Percentiles rank a stretch among this genome's conserved stretches.
These are phyloP conservation scores for Solenopsis fugax DNA, from an alignment of 1,140 invertebrate species.

Conservation along the genomic window DNA sequence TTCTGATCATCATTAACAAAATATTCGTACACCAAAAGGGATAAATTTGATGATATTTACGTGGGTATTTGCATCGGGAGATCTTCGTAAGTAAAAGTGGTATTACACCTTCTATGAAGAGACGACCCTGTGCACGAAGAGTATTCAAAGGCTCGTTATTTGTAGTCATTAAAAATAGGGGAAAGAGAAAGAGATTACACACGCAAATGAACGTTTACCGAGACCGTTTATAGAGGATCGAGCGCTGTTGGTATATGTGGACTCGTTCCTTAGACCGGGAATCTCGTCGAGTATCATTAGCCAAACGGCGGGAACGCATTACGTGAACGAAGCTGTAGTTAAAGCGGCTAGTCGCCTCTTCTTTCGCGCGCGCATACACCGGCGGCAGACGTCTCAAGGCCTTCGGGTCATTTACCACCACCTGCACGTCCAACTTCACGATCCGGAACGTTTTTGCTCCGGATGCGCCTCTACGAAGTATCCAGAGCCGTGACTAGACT, in stretches of 20 bases:
- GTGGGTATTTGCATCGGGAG: background rate
- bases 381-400: slow-evolving; percentile 84
- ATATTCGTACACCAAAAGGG: background rate
- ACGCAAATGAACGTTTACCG: slow-evolving; percentile 1
- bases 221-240: slow-evolving; percentile 20
- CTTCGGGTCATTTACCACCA: slow-evolving; percentile 86
- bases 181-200: slow-evolving; percentile 1
- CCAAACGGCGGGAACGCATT: slow-evolving; percentile 33
- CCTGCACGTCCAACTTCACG: slow-evolving; percentile 81
- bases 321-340: slow-evolving; percentile 60
- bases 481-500: slow-evolving; percentile 67
- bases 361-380: slow-evolving; percentile 58
- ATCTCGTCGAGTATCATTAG: slow-evolving; percentile 46
- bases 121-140: background rate
- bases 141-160: background rate
- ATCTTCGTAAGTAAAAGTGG: background rate
- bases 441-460: slow-evolving; percentile 79
- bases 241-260: background rate
- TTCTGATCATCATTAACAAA: background rate
- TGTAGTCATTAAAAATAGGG: background rate
- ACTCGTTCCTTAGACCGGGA: background rate
- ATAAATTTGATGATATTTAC: background rate
- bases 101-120: background rate
- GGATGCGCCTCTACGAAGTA: slow-evolving; percentile 40
- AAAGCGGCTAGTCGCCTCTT: slow-evolving; percentile 57